Evolutionary conservation across 2,797 vertebrate genomes (phyloP).

Genomic region (Microchirus variegatus): DNA sequence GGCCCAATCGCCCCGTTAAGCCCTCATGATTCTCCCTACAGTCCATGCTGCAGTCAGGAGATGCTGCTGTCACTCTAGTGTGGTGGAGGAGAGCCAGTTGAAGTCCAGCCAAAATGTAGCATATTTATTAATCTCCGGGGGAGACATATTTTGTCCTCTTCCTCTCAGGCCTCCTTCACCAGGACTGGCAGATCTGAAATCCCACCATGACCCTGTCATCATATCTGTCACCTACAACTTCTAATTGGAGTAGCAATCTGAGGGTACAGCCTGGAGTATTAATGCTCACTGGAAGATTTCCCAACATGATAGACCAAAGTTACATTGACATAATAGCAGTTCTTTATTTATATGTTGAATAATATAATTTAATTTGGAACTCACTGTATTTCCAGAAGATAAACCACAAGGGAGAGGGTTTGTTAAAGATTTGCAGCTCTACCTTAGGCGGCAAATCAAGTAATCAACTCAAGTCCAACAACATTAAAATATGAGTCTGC

Average conservation of each 20-base stretch:
- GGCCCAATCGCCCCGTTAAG: constrained; percentile 15
- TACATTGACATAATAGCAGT: neutral
- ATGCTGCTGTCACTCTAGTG: constrained; percentile 6
- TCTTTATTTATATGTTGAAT: neutral
- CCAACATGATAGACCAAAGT: neutral
- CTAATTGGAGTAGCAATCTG: neutral
- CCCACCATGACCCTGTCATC: neutral
- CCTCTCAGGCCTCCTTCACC: constrained; percentile 5
- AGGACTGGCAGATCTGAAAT: constrained; percentile 3
- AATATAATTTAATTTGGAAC: no score
- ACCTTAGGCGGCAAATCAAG: no score
- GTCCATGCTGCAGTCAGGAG: constrained; percentile 6
- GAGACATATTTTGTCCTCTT: constrained; percentile 9
- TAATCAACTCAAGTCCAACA: no score
- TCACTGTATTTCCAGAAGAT: no score
- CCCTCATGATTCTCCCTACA: constrained; percentile 18
- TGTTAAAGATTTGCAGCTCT: no score
- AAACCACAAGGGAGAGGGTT: no score
- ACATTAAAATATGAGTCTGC: no score
- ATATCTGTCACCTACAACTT: neutral
- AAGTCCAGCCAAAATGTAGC: constrained; percentile 17
- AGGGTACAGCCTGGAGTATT: neutral
- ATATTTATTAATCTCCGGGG: constrained; percentile 13
- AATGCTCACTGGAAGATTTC: neutral
- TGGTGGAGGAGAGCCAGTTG: constrained; percentile 15